phyloP scores from a whole-genome alignment of 2,113 vertebrate species.

The Dermatemys mawii region DNA sequence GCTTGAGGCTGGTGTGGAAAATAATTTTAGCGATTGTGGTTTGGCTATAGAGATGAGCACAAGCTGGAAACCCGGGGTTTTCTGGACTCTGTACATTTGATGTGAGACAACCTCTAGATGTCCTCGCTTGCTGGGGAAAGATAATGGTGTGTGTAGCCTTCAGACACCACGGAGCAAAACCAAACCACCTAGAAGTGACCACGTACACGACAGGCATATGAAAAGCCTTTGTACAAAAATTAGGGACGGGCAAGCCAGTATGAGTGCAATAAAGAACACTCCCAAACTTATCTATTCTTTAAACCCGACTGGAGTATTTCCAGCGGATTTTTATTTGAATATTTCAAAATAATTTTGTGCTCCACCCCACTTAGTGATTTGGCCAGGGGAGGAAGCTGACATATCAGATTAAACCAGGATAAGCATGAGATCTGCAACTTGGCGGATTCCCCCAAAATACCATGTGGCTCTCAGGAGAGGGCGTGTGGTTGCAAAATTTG shows the following conservation, averaged over 20 bases:
- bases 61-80: background rate
- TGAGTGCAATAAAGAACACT: background rate
- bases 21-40: background rate
- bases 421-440: background rate
- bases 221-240: constrained; percentile 25
- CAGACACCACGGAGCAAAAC: constrained; percentile 14
- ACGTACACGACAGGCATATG: background rate
- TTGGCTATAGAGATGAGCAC: background rate
- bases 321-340: background rate
- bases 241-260: background rate
- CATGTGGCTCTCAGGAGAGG: background rate
- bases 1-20: accelerated
- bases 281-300: background rate
- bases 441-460: background rate
- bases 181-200: background rate
- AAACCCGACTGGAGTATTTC: background rate
- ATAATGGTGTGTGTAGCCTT: background rate
- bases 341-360: background rate
- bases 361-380: background rate
- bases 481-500: background rate
- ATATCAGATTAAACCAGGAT: background rate
- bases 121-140: background rate
- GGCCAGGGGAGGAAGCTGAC: background rate
- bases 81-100: background rate
- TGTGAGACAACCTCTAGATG: background rate